Conservation (phyloP, 2,888 invertebrate genomes). For the Hetaerina titia region DNA sequence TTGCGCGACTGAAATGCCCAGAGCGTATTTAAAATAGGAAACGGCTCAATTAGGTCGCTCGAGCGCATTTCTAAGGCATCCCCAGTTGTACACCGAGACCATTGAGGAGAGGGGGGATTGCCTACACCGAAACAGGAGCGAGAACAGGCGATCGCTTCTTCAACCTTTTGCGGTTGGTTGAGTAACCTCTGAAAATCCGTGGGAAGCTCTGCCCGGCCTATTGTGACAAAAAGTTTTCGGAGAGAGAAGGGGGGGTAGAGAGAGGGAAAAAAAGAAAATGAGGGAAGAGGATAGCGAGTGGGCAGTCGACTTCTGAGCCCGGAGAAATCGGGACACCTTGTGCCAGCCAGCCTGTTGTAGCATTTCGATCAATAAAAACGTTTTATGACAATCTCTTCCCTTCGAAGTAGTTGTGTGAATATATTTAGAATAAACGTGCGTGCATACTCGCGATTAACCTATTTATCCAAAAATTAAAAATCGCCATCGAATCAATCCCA, state of each 20-base stretch:
- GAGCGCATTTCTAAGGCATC: conserved; percentile 25
- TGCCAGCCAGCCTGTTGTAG: conserved; percentile 45
- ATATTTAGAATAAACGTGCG: background rate
- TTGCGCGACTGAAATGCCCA: background rate
- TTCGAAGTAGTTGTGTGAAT: background rate
- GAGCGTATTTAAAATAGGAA: background rate
- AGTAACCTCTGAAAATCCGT: conserved; percentile 15
- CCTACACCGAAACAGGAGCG: background rate
- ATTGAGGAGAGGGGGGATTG: background rate
- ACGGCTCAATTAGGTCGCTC: background rate
- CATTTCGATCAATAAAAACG: conserved; percentile 58
- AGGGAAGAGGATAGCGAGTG: conserved; percentile 30
- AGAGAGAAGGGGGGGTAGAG: background rate
- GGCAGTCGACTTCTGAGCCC: background rate
- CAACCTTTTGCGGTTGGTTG: conserved; percentile 15
- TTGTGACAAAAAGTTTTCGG: conserved; percentile 39
- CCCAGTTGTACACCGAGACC: background rate
- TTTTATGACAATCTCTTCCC: conserved; percentile 6
- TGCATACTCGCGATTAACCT: conserved; percentile 1
- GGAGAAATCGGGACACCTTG: conserved; percentile 56
- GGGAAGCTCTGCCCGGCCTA: background rate
- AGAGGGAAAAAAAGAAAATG: background rate
- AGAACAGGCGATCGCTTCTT: background rate
- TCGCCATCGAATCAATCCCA: background rate
- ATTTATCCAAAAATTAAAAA: background rate